Evolutionary conservation across 2,888 invertebrate genomes (phyloP).

Genomic region (Tenodera sinensis): DNA sequence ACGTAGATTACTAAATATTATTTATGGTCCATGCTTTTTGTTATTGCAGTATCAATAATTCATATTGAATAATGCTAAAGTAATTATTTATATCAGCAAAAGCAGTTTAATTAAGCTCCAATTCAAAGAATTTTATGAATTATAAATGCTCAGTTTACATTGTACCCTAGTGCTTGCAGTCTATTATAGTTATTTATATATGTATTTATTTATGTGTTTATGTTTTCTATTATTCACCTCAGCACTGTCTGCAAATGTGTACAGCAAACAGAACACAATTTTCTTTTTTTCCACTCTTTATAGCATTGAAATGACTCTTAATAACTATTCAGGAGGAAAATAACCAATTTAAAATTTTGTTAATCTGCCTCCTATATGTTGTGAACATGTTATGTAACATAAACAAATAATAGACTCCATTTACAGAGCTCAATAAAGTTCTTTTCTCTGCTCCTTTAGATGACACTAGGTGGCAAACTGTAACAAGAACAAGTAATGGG

Average conservation of each 20-base stretch:
- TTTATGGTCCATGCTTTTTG: not conserved
- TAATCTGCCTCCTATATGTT: not conserved
- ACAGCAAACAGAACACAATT: not conserved
- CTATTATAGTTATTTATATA: too few relatives aligned
- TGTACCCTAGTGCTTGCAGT: too few relatives aligned
- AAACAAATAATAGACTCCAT: not conserved
- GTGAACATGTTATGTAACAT: not conserved
- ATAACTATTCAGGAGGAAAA: not conserved
- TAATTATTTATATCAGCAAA: not conserved
- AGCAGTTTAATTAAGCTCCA: not conserved
- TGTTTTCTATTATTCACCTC: too few relatives aligned
- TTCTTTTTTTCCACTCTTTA: not conserved
- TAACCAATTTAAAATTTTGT: not conserved
- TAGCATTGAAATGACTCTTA: not conserved
- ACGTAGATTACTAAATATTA: too few relatives aligned
- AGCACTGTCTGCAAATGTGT: not conserved
- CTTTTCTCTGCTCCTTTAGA: constrained; percentile 52
- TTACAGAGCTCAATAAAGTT: not conserved
- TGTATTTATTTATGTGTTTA: too few relatives aligned
- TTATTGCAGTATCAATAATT: not conserved
- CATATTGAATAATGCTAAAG: not conserved
- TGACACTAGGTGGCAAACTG: constrained; percentile 84
- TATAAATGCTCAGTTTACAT: not conserved
- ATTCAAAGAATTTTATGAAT: not conserved
- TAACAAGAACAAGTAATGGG: constrained; percentile 80